These are phyloP conservation scores for Bombus waltoni DNA, from an alignment of 1,140 invertebrate genomes.

Conservation along the genomic window DNA sequence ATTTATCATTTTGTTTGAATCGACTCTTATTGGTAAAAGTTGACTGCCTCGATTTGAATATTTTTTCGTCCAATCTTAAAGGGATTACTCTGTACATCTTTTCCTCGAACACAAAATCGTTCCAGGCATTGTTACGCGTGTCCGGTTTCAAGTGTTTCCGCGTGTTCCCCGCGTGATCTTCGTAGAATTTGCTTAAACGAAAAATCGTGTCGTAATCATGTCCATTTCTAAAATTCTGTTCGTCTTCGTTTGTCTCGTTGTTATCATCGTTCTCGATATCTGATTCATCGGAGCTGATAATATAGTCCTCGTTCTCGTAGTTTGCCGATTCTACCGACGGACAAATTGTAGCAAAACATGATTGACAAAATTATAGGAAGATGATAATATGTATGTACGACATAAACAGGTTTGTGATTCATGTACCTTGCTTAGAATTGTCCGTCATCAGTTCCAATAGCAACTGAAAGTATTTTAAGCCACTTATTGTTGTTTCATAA, in stretches of 20 bases:
- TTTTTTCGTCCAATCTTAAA: conserved; percentile 13
- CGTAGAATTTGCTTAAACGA: conserved; percentile 18
- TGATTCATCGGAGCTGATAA: conserved; percentile 20
- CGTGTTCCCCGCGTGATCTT: background rate
- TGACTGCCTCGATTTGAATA: background rate
- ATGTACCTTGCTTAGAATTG: conserved; percentile 23
- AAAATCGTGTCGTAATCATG: background rate
- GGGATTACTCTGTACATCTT: conserved; percentile 60
- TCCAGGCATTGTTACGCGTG: background rate
- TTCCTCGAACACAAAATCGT: background rate
- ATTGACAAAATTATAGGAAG: background rate
- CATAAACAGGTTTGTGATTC: background rate
- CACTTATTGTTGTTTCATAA: background rate
- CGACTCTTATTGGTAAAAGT: too few species aligned
- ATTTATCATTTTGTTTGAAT: background rate
- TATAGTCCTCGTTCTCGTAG: background rate
- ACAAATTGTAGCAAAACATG: background rate
- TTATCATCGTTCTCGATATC: conserved; percentile 1
- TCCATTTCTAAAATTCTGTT: background rate
- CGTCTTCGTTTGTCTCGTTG: background rate
- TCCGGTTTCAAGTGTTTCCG: background rate
- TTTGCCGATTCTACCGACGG: background rate
- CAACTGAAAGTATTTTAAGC: conserved; percentile 20
- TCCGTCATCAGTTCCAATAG: conserved; percentile 54
- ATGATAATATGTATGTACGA: background rate